A percentile compares a stretch with the other conserved stretches of the same genome.
phyloP scores from a whole-genome alignment of 2,113 vertebrate genomes.

The Tupaia tana region DNA sequence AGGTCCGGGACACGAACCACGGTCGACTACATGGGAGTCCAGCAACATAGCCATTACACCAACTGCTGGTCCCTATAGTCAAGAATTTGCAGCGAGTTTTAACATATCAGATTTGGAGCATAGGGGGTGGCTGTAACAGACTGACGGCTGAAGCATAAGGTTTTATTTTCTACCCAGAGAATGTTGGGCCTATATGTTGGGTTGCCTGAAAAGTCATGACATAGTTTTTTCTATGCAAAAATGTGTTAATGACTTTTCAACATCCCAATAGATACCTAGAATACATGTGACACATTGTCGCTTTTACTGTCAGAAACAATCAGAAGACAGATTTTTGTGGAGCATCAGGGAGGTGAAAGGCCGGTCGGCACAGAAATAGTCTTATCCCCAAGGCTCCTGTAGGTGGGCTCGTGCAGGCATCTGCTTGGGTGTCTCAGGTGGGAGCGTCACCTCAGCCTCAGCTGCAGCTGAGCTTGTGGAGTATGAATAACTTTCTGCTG shows the following conservation, averaged over 20 bases:
- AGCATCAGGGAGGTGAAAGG: neutral
- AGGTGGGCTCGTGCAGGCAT: no score
- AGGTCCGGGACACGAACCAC: no score
- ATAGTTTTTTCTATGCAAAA: no score
- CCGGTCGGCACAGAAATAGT: neutral
- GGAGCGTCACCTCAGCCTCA: neutral
- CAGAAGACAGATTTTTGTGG: neutral
- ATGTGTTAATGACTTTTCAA: no score
- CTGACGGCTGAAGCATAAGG: neutral
- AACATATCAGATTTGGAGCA: neutral
- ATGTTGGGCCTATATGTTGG: neutral
- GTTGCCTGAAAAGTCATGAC: no score
- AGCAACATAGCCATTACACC: no score
- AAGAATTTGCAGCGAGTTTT: neutral
- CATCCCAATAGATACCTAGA: neutral
- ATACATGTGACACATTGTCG: neutral
- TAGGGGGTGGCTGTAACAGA: neutral
- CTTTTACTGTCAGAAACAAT: no score
- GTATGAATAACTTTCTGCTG: neutral
- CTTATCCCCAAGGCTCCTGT: fast-evolving
- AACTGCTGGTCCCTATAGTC: no score
- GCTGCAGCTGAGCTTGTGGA: no score
- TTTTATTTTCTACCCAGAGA: neutral
- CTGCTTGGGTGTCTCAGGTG: fast-evolving
- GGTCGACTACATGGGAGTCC: no score